Evolutionary conservation across 1,140 invertebrate species (phyloP).

Genomic region (Zophobas atratus): DNA sequence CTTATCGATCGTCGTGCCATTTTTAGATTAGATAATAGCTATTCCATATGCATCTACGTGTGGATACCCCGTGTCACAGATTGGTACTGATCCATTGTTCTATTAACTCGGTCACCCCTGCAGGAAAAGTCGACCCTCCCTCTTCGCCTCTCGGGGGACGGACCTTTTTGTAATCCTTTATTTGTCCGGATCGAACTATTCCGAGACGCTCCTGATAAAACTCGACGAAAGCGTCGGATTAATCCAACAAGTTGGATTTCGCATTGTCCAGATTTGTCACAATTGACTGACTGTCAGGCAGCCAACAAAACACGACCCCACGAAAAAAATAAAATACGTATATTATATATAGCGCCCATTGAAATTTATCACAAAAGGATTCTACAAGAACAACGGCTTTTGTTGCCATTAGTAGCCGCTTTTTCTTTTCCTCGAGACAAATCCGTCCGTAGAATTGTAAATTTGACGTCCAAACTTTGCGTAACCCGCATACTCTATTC

Average conservation of each 20-base stretch:
- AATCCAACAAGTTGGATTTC: conserved; percentile 16
- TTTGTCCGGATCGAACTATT: conserved; percentile 17
- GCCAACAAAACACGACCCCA: too few species aligned
- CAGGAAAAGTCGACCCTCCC: not conserved
- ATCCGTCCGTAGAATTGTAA: too few species aligned
- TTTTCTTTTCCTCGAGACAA: too few species aligned
- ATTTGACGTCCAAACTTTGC: too few species aligned
- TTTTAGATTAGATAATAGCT: conserved; percentile 33
- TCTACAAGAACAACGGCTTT: too few species aligned
- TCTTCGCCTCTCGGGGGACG: not conserved
- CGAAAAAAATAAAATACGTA: too few species aligned
- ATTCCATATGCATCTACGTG: conserved; percentile 25
- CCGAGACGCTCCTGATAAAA: not conserved
- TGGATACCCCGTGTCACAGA: conserved; percentile 7
- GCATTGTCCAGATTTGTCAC: conserved; percentile 27
- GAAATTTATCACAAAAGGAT: too few species aligned
- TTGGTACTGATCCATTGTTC: conserved; percentile 18
- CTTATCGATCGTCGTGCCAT: conserved; percentile 24
- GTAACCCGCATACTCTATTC: too few species aligned
- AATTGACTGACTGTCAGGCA: not conserved
- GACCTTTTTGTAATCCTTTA: conserved; percentile 34
- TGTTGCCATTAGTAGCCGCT: too few species aligned
- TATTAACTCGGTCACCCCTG: not conserved
- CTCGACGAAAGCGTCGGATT: conserved; percentile 20
- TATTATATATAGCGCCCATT: too few species aligned